phyloP scores from a whole-genome alignment of 2,797 vertebrate species.

The Myotis planiceps region DNA sequence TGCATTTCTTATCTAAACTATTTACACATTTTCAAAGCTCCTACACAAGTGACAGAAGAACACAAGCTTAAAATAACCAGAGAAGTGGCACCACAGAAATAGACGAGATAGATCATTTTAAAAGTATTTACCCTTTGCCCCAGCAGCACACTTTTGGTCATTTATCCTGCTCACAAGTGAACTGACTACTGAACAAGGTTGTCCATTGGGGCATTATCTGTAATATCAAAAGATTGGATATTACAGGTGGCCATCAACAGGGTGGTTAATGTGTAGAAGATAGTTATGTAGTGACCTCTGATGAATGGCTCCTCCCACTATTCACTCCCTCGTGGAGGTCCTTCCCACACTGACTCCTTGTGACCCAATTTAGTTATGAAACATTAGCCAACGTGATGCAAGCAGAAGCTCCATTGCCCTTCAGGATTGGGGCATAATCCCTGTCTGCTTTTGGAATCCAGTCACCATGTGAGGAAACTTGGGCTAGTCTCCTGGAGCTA shows the following conservation, averaged over 20 bases:
- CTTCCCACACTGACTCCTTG: not conserved
- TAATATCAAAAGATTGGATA: not conserved
- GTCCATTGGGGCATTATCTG: not conserved
- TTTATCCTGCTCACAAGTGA: not conserved
- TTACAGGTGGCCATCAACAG: not conserved
- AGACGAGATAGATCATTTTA: not conserved
- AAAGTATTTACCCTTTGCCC: not conserved
- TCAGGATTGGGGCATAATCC: not conserved
- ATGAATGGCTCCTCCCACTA: not conserved
- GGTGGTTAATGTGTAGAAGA: not conserved
- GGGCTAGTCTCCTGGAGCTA: not conserved
- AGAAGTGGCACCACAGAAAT: conserved; percentile 27
- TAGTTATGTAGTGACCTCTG: not conserved
- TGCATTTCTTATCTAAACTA: conserved; percentile 36
- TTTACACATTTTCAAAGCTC: conserved; percentile 44
- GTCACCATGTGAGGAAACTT: not conserved
- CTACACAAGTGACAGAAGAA: not conserved
- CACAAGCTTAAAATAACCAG: conserved; percentile 37
- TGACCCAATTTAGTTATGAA: not conserved
- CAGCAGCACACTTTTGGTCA: not conserved
- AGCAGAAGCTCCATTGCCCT: too few species aligned
- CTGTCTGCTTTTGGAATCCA: not conserved
- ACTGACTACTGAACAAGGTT: not conserved
- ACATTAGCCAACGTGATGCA: not conserved
- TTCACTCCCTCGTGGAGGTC: not conserved